These are phyloP conservation scores for Sebastes trivittatus DNA, from an alignment of 2,797 vertebrate genomes.

Conservation along the genomic window DNA sequence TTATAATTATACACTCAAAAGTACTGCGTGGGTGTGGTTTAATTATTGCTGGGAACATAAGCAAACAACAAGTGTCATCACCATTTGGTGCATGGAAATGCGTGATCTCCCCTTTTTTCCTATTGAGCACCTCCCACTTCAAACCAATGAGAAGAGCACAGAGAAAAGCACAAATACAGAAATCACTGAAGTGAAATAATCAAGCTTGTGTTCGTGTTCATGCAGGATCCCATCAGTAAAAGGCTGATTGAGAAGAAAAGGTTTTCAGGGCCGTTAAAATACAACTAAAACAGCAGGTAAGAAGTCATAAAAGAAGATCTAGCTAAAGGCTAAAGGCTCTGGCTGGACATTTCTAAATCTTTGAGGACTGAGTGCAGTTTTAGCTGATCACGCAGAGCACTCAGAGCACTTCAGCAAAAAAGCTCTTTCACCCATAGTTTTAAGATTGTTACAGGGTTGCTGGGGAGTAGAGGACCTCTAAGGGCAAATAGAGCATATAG, in stretches of 20 bases:
- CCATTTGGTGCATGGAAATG: background rate
- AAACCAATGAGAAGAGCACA: background rate
- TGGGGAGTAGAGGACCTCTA: background rate
- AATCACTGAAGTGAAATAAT: background rate
- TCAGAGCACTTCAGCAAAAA: conserved; percentile 3
- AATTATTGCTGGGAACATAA: background rate
- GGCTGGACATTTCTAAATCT: background rate
- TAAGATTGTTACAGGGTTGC: background rate
- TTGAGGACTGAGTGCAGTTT: background rate
- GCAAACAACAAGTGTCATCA: background rate
- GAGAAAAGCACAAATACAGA: background rate
- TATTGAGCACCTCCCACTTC: background rate
- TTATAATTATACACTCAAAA: too few species aligned
- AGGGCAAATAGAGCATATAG: background rate
- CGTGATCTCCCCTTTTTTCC: background rate
- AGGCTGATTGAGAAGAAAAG: background rate
- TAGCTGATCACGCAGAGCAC: background rate
- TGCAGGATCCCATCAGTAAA: background rate
- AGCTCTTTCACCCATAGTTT: background rate
- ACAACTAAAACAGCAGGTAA: background rate
- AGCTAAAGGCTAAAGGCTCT: background rate
- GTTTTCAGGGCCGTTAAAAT: background rate
- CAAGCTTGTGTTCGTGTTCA: background rate
- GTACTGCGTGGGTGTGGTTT: background rate
- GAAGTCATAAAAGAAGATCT: background rate